Evolutionary conservation across 2,113 vertebrate species (phyloP).

Genomic region (Sorex araneus): DNA sequence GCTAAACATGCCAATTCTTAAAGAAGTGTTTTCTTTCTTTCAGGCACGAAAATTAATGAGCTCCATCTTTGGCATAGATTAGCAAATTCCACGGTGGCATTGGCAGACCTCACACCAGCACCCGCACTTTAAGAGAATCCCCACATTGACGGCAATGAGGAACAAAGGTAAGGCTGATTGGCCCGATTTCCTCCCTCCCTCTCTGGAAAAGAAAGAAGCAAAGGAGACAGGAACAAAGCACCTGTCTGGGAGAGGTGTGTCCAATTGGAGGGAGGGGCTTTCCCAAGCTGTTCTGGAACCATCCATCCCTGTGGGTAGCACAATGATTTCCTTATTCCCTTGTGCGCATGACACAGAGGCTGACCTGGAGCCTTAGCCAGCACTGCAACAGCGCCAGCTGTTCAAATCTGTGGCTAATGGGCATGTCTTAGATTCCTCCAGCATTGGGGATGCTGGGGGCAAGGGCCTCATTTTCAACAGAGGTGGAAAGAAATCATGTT

Average conservation of each 20-base stretch:
- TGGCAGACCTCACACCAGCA: not conserved
- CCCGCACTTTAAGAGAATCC: constrained; percentile 8
- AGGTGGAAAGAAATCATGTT: not conserved
- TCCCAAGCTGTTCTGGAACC: not conserved
- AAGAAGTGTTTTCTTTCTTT: constrained; percentile 75
- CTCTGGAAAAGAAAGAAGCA: not conserved
- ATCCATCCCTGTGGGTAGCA: not conserved
- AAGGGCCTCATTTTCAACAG: not conserved
- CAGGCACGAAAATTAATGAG: constrained; percentile 56
- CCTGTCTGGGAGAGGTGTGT: constrained; percentile 47
- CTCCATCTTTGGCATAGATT: constrained; percentile 62
- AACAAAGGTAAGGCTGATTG: constrained; percentile 20
- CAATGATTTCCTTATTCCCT: constrained; percentile 62
- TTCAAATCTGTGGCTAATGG: not conserved
- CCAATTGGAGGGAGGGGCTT: not conserved
- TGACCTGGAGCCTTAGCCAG: not conserved
- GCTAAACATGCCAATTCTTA: constrained; percentile 9
- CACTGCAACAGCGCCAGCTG: not conserved
- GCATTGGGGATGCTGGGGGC: not conserved
- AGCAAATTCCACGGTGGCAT: constrained; percentile 58
- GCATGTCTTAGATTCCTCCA: not conserved
- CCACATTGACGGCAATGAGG: not conserved
- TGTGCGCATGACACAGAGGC: not conserved
- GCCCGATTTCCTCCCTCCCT: not conserved
- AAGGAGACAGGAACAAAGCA: constrained; percentile 33